Evolutionary conservation across 2,797 vertebrate genomes (phyloP).

Genomic region (Sciurus carolinensis): DNA sequence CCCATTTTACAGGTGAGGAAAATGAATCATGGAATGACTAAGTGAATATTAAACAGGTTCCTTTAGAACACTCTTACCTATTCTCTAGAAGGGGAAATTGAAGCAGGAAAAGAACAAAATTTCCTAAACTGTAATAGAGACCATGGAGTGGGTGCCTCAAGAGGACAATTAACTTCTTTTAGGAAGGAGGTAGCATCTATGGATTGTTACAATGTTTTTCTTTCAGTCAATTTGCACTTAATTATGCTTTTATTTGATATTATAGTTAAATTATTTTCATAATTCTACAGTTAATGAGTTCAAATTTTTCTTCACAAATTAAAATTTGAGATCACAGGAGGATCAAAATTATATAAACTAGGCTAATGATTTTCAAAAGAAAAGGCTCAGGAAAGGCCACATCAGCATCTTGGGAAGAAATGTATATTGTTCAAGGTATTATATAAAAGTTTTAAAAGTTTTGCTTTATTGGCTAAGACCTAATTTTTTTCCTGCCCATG

Average conservation of each 20-base stretch:
- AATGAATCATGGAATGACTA: background rate
- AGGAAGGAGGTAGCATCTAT: background rate
- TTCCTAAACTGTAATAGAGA: background rate
- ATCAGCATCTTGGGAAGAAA: background rate
- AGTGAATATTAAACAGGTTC: background rate
- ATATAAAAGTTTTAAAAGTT: background rate
- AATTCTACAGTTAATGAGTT: background rate
- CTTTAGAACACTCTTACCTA: background rate
- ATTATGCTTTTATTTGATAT: background rate
- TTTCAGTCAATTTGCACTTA: background rate
- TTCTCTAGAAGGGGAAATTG: background rate
- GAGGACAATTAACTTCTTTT: background rate
- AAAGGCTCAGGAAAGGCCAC: background rate
- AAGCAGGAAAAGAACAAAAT: background rate
- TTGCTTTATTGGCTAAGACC: background rate
- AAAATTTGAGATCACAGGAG: background rate
- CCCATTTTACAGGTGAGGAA: background rate
- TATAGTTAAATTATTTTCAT: background rate
- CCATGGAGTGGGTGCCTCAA: background rate
- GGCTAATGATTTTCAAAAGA: background rate
- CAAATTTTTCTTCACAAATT: background rate
- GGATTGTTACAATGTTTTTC: background rate
- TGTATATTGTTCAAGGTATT: background rate
- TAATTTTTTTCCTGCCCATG: too few species aligned
- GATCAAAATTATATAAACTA: background rate